phyloP scores from a whole-genome alignment of 2,888 invertebrate genomes.

The Callinectes sapidus region DNA sequence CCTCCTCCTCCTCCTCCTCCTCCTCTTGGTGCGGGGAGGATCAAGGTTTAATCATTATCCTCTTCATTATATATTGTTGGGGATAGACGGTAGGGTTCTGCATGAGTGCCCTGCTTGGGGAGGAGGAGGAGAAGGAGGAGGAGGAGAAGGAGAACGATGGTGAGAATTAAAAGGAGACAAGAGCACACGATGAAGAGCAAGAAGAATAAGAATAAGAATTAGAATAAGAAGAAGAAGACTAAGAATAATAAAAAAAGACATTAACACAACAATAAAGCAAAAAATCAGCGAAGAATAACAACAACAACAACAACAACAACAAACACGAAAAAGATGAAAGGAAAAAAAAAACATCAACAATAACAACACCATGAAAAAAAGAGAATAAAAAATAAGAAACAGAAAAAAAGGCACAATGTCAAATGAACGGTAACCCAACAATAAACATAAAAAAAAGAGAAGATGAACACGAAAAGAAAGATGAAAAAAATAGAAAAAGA shows the following conservation, averaged over 20 bases:
- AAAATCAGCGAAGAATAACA: too few relatives aligned
- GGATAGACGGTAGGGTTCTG: neutral
- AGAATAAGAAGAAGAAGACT: neutral
- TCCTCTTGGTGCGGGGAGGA: neutral
- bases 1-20: too few relatives aligned
- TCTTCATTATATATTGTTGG: neutral
- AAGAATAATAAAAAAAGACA: neutral
- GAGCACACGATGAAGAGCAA: too few relatives aligned
- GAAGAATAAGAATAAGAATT: constrained; percentile 14
- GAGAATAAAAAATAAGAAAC: neutral
- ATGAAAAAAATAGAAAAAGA: neutral
- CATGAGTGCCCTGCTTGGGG: neutral
- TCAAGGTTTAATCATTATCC: neutral
- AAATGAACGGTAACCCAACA: neutral
- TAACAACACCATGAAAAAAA: neutral
- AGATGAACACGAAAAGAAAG: neutral
- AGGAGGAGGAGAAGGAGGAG: neutral
- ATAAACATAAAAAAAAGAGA: neutral
- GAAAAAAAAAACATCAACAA: too few relatives aligned
- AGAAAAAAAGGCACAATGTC: neutral
- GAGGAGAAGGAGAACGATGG: neutral
- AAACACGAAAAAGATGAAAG: neutral
- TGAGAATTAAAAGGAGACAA: neutral
- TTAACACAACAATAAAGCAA: too few relatives aligned
- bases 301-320: too few relatives aligned